Evolutionary conservation across 2,888 invertebrate species (phyloP).

Genomic region (Hypsopygia costalis): DNA sequence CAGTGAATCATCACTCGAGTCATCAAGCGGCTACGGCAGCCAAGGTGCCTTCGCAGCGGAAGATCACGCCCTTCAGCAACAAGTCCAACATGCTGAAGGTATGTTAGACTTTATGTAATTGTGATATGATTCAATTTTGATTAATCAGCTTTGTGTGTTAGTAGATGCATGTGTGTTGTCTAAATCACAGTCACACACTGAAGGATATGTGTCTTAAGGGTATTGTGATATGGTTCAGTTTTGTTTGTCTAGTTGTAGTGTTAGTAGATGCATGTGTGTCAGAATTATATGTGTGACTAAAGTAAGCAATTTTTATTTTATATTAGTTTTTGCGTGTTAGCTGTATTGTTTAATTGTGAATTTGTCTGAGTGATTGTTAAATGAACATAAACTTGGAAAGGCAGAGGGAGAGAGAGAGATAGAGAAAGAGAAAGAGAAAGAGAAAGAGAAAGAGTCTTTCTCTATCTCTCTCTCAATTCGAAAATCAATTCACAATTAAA

Average conservation of each 20-base stretch:
- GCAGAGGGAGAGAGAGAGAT: no score
- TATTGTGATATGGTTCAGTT: no score
- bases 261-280: constrained; percentile 4
- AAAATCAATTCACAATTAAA: no score
- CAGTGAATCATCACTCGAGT: constrained; percentile 87
- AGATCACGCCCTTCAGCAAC: constrained; percentile 65
- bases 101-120: constrained; percentile 16
- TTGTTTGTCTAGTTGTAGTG: no score
- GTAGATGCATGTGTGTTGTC: not conserved
- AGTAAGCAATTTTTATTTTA: not conserved
- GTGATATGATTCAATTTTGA: not conserved
- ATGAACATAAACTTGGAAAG: no score
- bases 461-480: no score
- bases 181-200: no score
- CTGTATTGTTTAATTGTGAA: not conserved
- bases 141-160: not conserved
- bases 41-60: constrained; percentile 85
- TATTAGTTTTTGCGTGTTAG: not conserved
- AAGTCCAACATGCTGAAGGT: constrained; percentile 68
- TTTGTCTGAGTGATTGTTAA: not conserved
- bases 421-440: no score
- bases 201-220: no score
- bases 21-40: constrained; percentile 88
- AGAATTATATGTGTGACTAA: not conserved
- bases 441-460: no score